Percentiles rank a stretch among this genome's conserved stretches.
Conservation (phyloP, 1,140 invertebrate genomes). For the Drosophila mayri region DNA sequence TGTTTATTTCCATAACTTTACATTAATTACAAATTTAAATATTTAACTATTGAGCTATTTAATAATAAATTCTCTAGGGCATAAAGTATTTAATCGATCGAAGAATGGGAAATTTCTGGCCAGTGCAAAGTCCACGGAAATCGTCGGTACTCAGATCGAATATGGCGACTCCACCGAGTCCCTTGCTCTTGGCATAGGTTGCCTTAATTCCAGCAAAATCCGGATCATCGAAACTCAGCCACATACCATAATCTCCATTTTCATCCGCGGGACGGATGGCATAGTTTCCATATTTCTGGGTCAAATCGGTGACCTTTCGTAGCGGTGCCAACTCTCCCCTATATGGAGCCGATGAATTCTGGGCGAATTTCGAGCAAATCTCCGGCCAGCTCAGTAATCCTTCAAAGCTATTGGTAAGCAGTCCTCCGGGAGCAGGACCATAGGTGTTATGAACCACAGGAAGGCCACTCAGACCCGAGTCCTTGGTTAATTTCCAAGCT, state of each 20-base stretch:
- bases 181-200: conserved; percentile 89
- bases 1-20: not conserved
- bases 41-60: not conserved
- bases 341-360: conserved; percentile 85
- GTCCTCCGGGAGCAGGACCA: conserved; percentile 87
- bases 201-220: conserved; percentile 94
- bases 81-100: conserved; percentile 86
- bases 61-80: conserved; percentile 34
- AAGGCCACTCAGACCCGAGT: conserved; percentile 90
- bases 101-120: conserved; percentile 90
- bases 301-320: conserved; percentile 90
- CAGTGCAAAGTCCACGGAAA: conserved; percentile 91
- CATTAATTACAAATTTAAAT: not conserved
- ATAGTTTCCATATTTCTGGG: conserved; percentile 91
- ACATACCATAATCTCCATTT: conserved; percentile 89
- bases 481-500: conserved; percentile 91
- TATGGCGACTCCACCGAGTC: conserved; percentile 92
- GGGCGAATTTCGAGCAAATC: conserved; percentile 86
- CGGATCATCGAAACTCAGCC: conserved; percentile 95
- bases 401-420: conserved; percentile 87
- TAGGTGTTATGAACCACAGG: conserved; percentile 89
- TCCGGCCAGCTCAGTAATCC: conserved; percentile 89
- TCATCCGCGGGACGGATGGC: conserved; percentile 89
- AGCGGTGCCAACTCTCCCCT: conserved; percentile 88
- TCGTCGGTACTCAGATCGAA: conserved; percentile 93